Evolutionary conservation across 2,888 invertebrate species (phyloP), one percentile per base, ranked within the genome.

Genomic region (Erebia epiphron): DNA sequence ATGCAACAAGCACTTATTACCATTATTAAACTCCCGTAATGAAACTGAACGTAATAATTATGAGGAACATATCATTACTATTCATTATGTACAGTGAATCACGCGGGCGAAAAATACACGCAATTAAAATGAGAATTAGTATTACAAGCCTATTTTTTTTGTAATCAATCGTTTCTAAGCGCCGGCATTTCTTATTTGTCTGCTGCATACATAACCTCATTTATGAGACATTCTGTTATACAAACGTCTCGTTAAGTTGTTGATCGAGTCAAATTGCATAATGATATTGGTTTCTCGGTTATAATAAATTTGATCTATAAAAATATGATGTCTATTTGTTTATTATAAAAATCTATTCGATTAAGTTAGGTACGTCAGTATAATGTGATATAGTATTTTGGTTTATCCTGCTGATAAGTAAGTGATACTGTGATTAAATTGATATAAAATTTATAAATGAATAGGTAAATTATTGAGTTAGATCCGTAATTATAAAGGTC

Each of bases 261-360:
- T 82, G 76, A 79, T 77, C 78, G 79, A 77, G 79, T 78, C 78
- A 75, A 78, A 80, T 90, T 90, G 81, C 85, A 83, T 86, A 89
- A 91, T 35, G 35, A 35, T 74, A 63, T 69, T 72, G 73, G 75
- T 83, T 84, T 84, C 82, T 87, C 82, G 86, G 75, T 75, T 71
- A 69, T 68, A 63, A 73, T 68, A 67, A 76, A 75, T 75, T 76
- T 75, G 72, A 68, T 66, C 70, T 69, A 73, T 61, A 71, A 68
- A 72, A 68, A 71, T 8, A 56, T 52, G 43, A 43, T 61, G 41
- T 41, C 10, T 13, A n/a, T 14, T 7, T 35, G 8, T n/a, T 14
- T 14, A 14, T 49, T 49, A 49, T 49, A 14, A 49, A 49, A 5
- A 49, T 14, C 14, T 50, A 50, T 50, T 14, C n/a, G 10, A 5